Base-by-base conservation (phyloP, 1,140 invertebrate species). In the Musca domestica region DNA sequence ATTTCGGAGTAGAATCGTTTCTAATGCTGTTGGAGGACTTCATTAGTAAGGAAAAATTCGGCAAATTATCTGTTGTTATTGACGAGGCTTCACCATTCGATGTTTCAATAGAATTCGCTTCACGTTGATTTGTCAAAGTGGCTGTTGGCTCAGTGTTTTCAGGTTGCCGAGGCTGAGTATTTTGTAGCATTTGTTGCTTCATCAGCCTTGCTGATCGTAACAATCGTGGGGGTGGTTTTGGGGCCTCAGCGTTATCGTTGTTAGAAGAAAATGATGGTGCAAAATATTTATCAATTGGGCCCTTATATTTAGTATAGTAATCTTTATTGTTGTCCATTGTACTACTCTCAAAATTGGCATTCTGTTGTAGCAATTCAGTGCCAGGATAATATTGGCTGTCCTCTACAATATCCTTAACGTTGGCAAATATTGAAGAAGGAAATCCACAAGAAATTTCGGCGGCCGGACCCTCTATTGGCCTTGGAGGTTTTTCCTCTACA, bases 381-480 rank as follows among this genome's bases (percentile, higher is more conserved):
- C 68, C 71, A 3, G 71, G 74, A 64, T 69, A 72, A 46, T 22
- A 69, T n/a, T 54, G 51, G n/a, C 61, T 65, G 27, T 71, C n/a
- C 68, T 71, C 64, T 67, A 76, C 30, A 74, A 64, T 71, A 1
- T 81, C 76, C 72, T 49, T 56, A 17, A 73, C 51, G 41, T 64
- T 54, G 22, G 67, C 17, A 1, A 69, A 46, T 48, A 66, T 47
- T 14, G 67, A 65, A 15, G n/a, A 17, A 20, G 69, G 67, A 1
- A 73, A 34, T n/a, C 84, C 82, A 34, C 84, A 77, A 48, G 85
- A 80, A 54, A 89, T 77, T 65, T 73, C 69, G 22, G 87, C 86
- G 61, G 84, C 87, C 69, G 88, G 88, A 20, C 89, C 89, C 69
- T 71, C 74, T 19, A 64, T 54, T 2, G 88, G 88, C 52, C 88